Percentiles rank a stretch among this genome's conserved stretches.
Evolutionary conservation across 1,140 invertebrate species (phyloP).

Genomic region (Ditylenchus dipsaci): DNA sequence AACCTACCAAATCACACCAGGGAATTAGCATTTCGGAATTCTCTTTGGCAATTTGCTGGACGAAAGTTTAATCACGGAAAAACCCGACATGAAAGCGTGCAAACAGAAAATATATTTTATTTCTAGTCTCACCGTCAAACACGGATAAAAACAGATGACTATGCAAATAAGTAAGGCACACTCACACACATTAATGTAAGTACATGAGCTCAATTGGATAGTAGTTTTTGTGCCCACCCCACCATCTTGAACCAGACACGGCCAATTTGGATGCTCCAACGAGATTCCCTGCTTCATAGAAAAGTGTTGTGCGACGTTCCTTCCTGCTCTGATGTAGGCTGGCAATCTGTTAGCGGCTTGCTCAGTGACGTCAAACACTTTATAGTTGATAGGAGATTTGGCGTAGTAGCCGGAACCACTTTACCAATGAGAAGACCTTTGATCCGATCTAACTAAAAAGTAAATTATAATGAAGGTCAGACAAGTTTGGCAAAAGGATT

Average conservation of each 20-base stretch:
- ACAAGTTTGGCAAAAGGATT: too few relatives aligned
- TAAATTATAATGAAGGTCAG: too few relatives aligned
- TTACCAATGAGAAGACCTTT: not conserved
- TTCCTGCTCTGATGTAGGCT: not conserved
- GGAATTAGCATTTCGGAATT: too few relatives aligned
- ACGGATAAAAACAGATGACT: too few relatives aligned
- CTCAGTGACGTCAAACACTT: not conserved
- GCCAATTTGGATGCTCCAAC: not conserved
- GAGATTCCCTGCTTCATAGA: not conserved
- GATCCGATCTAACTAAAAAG: not conserved
- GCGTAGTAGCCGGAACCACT: not conserved
- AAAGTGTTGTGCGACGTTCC: not conserved
- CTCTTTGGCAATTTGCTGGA: too few relatives aligned
- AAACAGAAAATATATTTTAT: too few relatives aligned
- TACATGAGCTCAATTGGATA: constrained; percentile 5
- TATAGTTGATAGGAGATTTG: not conserved
- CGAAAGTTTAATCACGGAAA: too few relatives aligned
- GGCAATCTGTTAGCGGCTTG: not conserved
- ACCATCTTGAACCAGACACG: constrained; percentile 1
- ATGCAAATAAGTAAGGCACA: too few relatives aligned
- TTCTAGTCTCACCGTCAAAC: too few relatives aligned
- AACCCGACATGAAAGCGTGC: too few relatives aligned
- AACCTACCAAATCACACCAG: too few relatives aligned
- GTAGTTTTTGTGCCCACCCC: not conserved
- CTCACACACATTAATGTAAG: too few relatives aligned